These are phyloP conservation scores for Mycetomoellerius zeteki DNA, from an alignment of 1,140 invertebrate species.

Conservation along the genomic window DNA sequence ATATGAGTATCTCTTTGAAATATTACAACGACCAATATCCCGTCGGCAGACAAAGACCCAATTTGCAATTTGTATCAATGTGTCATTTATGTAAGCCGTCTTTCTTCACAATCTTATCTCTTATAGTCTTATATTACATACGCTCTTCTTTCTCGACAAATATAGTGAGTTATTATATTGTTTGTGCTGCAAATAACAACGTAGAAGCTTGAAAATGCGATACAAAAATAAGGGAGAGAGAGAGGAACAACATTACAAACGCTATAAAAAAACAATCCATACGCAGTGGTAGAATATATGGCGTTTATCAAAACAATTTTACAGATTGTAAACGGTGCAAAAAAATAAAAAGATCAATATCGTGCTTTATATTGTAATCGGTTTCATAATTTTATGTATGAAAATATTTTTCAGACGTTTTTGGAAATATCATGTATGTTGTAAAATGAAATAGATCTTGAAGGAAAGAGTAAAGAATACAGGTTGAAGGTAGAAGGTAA, in stretches of 20 bases:
- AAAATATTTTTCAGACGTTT: background rate
- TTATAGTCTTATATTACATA: background rate
- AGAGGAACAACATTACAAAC: conserved; percentile 13
- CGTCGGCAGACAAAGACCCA: background rate
- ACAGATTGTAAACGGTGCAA: background rate
- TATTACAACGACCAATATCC: conserved; percentile 37
- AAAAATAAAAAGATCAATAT: conserved; percentile 25
- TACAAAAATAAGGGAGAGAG: conserved; percentile 17
- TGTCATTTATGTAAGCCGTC: conserved; percentile 7
- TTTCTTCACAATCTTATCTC: conserved; percentile 16
- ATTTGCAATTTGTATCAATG: conserved; percentile 38
- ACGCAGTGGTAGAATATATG: background rate
- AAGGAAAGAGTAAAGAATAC: conserved; percentile 1
- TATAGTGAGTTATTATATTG: conserved; percentile 26
- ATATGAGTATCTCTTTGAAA: conserved; percentile 24
- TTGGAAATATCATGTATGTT: background rate
- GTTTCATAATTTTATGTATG: background rate
- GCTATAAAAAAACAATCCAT: conserved; percentile 37
- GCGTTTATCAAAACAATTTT: conserved; percentile 6
- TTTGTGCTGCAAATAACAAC: conserved; percentile 35
- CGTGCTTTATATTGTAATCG: background rate
- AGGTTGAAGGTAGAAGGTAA: conserved; percentile 8
- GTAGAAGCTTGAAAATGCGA: background rate
- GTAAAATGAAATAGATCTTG: background rate
- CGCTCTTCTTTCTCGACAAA: background rate